Conservation (phyloP, 2,888 invertebrate species). For the Meteorus colon region DNA sequence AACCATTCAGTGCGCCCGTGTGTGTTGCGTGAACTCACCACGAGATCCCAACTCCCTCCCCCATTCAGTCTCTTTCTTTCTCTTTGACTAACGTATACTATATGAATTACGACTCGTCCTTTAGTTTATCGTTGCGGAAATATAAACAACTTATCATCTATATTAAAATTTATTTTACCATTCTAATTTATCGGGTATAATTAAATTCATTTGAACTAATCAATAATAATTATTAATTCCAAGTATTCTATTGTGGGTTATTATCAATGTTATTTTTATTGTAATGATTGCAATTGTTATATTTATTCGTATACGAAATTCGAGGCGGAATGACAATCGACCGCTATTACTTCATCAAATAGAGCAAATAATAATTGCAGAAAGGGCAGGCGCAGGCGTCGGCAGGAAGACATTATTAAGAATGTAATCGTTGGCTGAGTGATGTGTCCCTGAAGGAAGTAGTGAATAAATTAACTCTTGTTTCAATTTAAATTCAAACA, state of each 20-base stretch:
- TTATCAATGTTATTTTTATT: background rate
- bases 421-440: constrained; percentile 34
- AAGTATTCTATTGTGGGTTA: background rate
- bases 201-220: background rate
- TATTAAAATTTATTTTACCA: background rate
- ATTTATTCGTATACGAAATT: constrained; percentile 25
- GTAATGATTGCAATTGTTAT: background rate
- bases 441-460: constrained; percentile 38
- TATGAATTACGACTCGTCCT: constrained; percentile 3
- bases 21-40: background rate
- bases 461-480: constrained; percentile 25
- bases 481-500: background rate
- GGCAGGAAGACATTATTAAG: constrained; percentile 68
- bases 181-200: background rate
- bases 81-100: background rate
- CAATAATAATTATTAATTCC: constrained; percentile 8
- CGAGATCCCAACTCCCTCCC: no score
- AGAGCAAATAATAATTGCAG: constrained; percentile 24
- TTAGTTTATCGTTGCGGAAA: constrained; percentile 19
- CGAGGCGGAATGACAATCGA: constrained; percentile 39
- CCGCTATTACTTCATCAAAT: constrained; percentile 22
- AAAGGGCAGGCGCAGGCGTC: constrained; percentile 36
- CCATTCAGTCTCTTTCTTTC: constrained; percentile 7
- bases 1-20: constrained; percentile 2
- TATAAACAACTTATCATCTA: background rate